These are phyloP conservation scores for Onthophagus sagittarius DNA, from an alignment of 2,888 invertebrate species.

Conservation along the genomic window DNA sequence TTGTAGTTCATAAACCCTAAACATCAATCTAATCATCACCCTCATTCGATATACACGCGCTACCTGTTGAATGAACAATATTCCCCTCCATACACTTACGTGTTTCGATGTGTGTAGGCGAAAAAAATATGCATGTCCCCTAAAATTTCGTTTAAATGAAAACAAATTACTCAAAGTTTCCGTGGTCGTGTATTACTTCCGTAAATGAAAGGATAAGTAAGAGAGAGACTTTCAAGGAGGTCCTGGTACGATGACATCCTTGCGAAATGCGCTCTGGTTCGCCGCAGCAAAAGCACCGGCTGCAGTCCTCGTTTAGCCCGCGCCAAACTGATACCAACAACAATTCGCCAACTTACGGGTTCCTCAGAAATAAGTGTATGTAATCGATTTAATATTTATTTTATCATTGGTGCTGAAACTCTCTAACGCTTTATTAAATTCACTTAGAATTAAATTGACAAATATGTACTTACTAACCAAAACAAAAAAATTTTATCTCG, in stretches of 20 bases:
- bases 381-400: slow-evolving; percentile 29
- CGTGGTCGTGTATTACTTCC: slow-evolving; percentile 25
- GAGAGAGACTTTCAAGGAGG: slow-evolving; percentile 1
- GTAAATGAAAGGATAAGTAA: not conserved
- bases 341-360: slow-evolving; percentile 42
- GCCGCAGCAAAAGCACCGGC: slow-evolving; percentile 40
- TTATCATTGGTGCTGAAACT: slow-evolving; percentile 20
- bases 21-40: too few species aligned
- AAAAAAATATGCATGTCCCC: not conserved
- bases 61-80: slow-evolving; percentile 5
- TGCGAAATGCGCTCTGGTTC: slow-evolving; percentile 47
- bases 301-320: slow-evolving; percentile 31
- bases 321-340: slow-evolving; percentile 43
- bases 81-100: not conserved
- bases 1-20: slow-evolving; percentile 11
- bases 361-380: slow-evolving; percentile 44
- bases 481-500: too few species aligned
- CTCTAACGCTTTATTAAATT: slow-evolving; percentile 28
- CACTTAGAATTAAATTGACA: not conserved
- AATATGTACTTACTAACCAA: not conserved
- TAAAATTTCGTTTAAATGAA: not conserved
- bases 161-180: slow-evolving; percentile 18
- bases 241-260: slow-evolving; percentile 35
- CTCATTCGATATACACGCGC: not conserved
- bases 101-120: not conserved